Evolutionary conservation across 2,888 invertebrate species (phyloP).

Genomic region (Lysandra coridon): DNA sequence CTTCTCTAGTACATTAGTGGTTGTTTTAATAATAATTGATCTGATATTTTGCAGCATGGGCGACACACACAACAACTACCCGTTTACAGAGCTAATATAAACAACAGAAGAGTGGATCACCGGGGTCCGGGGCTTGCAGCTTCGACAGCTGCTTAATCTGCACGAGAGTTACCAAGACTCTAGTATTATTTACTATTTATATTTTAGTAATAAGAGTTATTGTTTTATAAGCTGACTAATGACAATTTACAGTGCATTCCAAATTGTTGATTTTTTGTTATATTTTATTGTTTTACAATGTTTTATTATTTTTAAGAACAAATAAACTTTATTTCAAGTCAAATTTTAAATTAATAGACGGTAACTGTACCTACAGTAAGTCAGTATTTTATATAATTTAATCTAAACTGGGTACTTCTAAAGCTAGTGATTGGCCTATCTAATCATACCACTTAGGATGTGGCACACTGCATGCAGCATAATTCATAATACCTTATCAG

Average conservation of each 20-base stretch:
- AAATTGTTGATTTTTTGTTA: neutral
- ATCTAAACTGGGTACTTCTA: neutral
- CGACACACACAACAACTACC: conserved; percentile 71
- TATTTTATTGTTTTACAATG: neutral
- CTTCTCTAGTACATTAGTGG: too few relatives aligned
- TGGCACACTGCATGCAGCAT: neutral
- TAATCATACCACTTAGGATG: neutral
- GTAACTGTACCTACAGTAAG: neutral
- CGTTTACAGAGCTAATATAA: conserved; percentile 64
- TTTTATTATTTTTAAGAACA: neutral
- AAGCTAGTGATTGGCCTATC: neutral
- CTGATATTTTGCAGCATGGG: conserved; percentile 60
- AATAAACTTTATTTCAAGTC: neutral
- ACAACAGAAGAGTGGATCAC: neutral
- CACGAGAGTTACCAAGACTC: neutral
- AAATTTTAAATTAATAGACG: too few relatives aligned
- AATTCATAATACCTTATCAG: neutral
- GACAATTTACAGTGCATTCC: neutral
- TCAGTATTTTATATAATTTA: neutral
- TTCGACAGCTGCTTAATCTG: neutral
- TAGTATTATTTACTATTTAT: conserved; percentile 1
- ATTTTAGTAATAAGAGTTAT: neutral
- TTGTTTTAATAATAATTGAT: too few relatives aligned
- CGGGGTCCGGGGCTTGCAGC: neutral
- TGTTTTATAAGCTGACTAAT: neutral